Evolutionary conservation across 2,888 invertebrate species (phyloP).

Genomic region (Caradrina clavipalpis): DNA sequence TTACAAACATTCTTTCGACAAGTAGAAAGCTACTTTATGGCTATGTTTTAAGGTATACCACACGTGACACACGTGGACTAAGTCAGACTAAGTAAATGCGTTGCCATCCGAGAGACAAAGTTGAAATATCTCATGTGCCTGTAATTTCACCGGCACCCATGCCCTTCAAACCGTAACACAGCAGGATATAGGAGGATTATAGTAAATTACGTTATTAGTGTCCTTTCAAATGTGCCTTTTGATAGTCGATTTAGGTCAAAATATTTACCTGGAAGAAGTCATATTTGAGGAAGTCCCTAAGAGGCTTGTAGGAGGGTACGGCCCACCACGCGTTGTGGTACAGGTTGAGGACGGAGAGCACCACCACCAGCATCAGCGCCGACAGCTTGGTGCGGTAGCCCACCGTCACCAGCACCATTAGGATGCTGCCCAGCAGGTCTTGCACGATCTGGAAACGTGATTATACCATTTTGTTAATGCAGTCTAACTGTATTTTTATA

Average conservation of each 20-base stretch:
- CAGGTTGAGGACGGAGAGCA: conserved; percentile 97
- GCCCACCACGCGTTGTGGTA: conserved; percentile 99
- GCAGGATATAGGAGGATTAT: too few species aligned
- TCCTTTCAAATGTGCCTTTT: too few species aligned
- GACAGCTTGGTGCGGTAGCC: conserved; percentile 99
- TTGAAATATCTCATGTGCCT: too few species aligned
- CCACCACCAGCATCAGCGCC: conserved; percentile 97
- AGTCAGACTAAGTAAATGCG: too few species aligned
- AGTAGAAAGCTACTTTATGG: too few species aligned
- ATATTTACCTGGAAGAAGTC: conserved; percentile 99
- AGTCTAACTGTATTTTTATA: background rate
- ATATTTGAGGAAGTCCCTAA: conserved; percentile 99
- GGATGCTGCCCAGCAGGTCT: conserved; percentile 97
- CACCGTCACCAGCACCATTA: conserved; percentile 98
- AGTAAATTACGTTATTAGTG: too few species aligned
- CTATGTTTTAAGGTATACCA: too few species aligned
- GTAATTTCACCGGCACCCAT: too few species aligned
- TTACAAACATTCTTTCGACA: too few species aligned
- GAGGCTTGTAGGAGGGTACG: conserved; percentile 98
- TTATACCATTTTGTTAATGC: background rate
- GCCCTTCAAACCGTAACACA: too few species aligned
- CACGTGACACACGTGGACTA: too few species aligned
- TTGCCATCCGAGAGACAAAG: too few species aligned
- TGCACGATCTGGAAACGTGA: conserved; percentile 93
- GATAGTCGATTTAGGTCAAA: background rate